Evolutionary conservation across 2,888 invertebrate genomes (phyloP).

Genomic region (Pandemis cinnamomeana): DNA sequence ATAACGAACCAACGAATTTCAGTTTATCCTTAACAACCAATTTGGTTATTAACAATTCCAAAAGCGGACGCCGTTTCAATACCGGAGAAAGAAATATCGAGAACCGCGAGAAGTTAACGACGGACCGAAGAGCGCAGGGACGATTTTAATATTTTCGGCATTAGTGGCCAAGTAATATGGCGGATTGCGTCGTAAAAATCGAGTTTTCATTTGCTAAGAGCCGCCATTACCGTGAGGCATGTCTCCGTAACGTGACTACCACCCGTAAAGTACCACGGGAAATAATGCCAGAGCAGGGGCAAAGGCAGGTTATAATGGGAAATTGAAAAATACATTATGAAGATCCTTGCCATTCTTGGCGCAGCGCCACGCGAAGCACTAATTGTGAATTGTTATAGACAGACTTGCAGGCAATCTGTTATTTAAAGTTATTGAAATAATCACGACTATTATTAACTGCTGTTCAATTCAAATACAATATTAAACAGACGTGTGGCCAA

Average conservation of each 20-base stretch:
- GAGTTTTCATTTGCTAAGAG: slow-evolving; percentile 78
- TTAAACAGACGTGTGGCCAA: slow-evolving; percentile 44
- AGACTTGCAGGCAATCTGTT: slow-evolving; percentile 1
- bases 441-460: slow-evolving; percentile 2
- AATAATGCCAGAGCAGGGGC: slow-evolving; percentile 11
- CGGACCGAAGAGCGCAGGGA: slow-evolving; percentile 12
- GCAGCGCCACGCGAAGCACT: slow-evolving; percentile 19
- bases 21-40: slow-evolving; percentile 7
- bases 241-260: slow-evolving; percentile 61
- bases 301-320: slow-evolving; percentile 35
- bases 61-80: slow-evolving; percentile 18
- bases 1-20: neutral
- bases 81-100: neutral
- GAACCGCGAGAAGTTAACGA: slow-evolving; percentile 4
- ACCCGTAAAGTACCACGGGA: slow-evolving; percentile 53
- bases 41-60: slow-evolving; percentile 10
- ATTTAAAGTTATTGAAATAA: neutral
- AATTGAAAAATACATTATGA: slow-evolving; percentile 29
- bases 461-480: slow-evolving; percentile 24
- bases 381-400: slow-evolving; percentile 24
- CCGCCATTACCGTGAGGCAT: slow-evolving; percentile 61
- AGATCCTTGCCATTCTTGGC: slow-evolving; percentile 29
- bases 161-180: slow-evolving; percentile 62
- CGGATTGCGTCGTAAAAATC: slow-evolving; percentile 74
- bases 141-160: slow-evolving; percentile 48